These are phyloP conservation scores for Girardinichthys multiradiatus DNA, from an alignment of 2,113 vertebrate species.

Conservation along the genomic window DNA sequence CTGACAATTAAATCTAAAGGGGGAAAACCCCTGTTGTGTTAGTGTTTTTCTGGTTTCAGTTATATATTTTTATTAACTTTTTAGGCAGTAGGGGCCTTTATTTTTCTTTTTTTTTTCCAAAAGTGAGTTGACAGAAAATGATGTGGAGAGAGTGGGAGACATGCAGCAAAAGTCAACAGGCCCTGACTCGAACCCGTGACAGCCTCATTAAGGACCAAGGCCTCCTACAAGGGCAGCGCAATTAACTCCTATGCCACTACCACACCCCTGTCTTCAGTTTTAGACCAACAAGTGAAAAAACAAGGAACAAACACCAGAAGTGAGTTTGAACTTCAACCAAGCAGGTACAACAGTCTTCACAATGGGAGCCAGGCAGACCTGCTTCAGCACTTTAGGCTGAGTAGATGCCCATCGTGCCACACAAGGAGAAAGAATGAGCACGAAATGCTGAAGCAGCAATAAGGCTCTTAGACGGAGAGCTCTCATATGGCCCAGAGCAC, in stretches of 20 bases:
- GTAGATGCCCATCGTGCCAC: conserved; percentile 29
- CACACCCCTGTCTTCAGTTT: background rate
- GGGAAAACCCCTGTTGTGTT: background rate
- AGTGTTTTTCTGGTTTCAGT: no score
- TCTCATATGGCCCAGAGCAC: conserved; percentile 24
- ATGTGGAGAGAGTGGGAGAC: no score
- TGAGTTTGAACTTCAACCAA: background rate
- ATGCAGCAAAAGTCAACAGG: no score
- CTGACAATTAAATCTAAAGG: background rate
- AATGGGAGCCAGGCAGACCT: background rate
- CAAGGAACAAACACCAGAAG: background rate
- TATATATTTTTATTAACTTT: no score
- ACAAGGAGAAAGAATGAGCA: conserved; percentile 8
- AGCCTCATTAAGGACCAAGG: no score
- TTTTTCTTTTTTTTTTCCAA: no score
- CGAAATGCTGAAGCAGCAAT: conserved; percentile 58
- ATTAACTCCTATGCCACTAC: no score
- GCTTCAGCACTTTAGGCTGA: conserved; percentile 50
- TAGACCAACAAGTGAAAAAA: background rate
- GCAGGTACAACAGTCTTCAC: background rate
- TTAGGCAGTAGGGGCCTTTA: no score
- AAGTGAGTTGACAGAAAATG: no score
- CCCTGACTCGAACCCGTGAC: no score
- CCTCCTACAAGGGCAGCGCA: no score
- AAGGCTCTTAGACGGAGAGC: conserved; percentile 23